Conservation (phyloP, 2,113 vertebrate species). For the Tauraco erythrolophus region DNA sequence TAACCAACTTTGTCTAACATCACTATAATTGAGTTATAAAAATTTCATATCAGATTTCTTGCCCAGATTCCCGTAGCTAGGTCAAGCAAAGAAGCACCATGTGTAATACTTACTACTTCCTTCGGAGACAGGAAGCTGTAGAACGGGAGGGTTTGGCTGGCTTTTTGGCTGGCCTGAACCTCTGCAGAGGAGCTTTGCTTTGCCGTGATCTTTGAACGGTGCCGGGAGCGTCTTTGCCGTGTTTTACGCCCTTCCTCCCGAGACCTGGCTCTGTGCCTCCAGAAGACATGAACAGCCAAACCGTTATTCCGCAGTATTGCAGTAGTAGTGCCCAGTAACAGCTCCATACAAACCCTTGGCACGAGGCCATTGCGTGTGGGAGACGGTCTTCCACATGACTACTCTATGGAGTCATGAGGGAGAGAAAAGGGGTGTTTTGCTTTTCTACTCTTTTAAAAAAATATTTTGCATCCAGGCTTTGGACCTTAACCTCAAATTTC, state of each 20-base stretch:
- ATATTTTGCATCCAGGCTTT: not conserved
- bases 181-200: slow-evolving; percentile 71
- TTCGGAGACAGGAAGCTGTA: slow-evolving; percentile 84
- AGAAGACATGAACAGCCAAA: slow-evolving; percentile 6
- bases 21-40: slow-evolving; percentile 60
- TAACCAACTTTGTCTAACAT: slow-evolving; percentile 59
- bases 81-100: slow-evolving; percentile 14
- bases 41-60: slow-evolving; percentile 13
- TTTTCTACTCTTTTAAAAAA: not conserved
- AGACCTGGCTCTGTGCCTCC: slow-evolving; percentile 81
- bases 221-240: slow-evolving; percentile 62
- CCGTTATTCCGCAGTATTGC: not conserved
- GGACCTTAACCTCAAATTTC: not conserved
- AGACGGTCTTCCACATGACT: not conserved
- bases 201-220: slow-evolving; percentile 51
- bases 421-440: not conserved
- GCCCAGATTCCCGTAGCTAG: slow-evolving; percentile 34
- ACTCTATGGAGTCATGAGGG: not conserved
- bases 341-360: not conserved
- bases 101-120: slow-evolving; percentile 88
- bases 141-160: slow-evolving; percentile 71
- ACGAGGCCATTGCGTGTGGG: accelerated
- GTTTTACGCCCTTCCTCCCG: slow-evolving; percentile 76
- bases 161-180: slow-evolving; percentile 56
- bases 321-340: not conserved